phyloP scores from a whole-genome alignment of 2,113 vertebrate genomes.

The Nycticorax nycticorax region DNA sequence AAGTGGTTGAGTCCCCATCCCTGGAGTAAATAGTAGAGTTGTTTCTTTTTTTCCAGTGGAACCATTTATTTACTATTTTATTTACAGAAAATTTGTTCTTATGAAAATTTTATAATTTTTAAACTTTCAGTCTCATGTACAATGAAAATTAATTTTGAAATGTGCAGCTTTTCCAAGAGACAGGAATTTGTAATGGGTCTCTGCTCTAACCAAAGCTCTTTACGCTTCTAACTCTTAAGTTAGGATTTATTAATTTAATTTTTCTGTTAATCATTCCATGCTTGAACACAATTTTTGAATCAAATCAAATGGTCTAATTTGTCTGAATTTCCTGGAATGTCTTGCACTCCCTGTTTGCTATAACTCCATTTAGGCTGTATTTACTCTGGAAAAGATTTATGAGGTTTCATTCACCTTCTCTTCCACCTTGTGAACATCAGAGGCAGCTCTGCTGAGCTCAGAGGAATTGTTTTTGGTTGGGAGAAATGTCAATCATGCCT shows the following conservation, averaged over 20 bases:
- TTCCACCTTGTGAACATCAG: background rate
- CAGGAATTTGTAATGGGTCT: background rate
- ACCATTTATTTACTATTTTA: background rate
- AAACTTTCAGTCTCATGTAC: background rate
- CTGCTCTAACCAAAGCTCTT: background rate
- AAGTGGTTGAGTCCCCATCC: too few relatives aligned
- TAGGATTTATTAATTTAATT: background rate
- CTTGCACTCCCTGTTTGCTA: background rate
- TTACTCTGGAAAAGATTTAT: background rate
- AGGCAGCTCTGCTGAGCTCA: background rate
- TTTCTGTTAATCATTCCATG: background rate
- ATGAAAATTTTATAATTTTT: background rate
- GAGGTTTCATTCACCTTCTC: conserved; percentile 6
- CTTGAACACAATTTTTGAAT: background rate
- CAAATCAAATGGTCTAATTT: background rate
- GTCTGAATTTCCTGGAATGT: background rate
- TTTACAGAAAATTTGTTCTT: background rate
- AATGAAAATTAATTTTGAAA: background rate
- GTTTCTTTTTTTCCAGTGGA: background rate
- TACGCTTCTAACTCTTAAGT: background rate
- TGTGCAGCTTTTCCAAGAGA: background rate
- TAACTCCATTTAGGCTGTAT: background rate
- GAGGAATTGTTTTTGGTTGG: background rate
- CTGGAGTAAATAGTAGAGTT: background rate
- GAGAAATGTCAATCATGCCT: background rate